Percentiles rank a stretch among this genome's conserved stretches.
phyloP scores from a whole-genome alignment of 2,888 invertebrate species.

The Pyrgus malvae region DNA sequence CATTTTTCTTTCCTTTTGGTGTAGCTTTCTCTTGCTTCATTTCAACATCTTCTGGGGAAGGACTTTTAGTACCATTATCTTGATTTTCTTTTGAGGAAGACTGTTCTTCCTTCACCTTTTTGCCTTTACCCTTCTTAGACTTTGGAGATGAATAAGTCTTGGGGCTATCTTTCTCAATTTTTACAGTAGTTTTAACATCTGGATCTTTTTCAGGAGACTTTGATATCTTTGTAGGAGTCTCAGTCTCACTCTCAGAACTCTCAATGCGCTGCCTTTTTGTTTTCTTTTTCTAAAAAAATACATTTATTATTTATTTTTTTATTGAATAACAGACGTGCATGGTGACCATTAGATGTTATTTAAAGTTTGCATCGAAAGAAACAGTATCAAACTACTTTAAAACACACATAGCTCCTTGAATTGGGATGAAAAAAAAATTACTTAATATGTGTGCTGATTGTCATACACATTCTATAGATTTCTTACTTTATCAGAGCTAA shows the following conservation, averaged over 20 bases:
- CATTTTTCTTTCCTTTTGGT: constrained; percentile 27
- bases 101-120: constrained; percentile 29
- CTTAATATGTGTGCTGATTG: background rate
- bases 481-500: constrained; percentile 38
- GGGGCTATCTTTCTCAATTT: constrained; percentile 46
- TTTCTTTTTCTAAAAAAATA: constrained; percentile 53
- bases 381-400: no score
- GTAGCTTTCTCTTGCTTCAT: constrained; percentile 16
- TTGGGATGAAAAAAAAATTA: no score
- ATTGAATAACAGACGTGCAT: no score
- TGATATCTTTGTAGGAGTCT: constrained; percentile 28
- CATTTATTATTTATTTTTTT: background rate
- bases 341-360: no score
- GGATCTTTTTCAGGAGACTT: constrained; percentile 27
- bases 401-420: no score
- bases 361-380: no score
- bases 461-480: background rate
- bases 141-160: constrained; percentile 62
- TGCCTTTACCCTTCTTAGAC: constrained; percentile 45
- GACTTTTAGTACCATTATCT: constrained; percentile 27
- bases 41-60: constrained; percentile 21
- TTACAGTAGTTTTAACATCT: constrained; percentile 38
- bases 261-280: constrained; percentile 64
- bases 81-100: constrained; percentile 30
- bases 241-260: constrained; percentile 64